Evolutionary conservation across 2,888 invertebrate species (phyloP).

Genomic region (Tipula helvola): DNA sequence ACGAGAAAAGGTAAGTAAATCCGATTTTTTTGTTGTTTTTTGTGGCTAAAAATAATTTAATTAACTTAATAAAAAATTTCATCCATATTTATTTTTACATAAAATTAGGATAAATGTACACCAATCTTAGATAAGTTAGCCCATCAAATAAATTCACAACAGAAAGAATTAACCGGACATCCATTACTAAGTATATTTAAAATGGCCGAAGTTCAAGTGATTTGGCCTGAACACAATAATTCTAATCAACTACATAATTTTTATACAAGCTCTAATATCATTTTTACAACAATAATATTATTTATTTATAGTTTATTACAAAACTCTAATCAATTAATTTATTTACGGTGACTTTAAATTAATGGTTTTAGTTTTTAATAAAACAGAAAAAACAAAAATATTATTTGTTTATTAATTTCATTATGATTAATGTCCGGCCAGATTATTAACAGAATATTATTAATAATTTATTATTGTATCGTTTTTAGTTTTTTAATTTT

Average conservation of each 20-base stretch:
- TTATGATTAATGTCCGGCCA: neutral
- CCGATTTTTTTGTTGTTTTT: neutral
- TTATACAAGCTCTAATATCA: neutral
- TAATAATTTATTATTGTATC: neutral
- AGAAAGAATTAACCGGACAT: slow-evolving; percentile 76
- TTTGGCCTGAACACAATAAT: slow-evolving; percentile 45
- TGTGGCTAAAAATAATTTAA: neutral
- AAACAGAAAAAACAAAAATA: neutral
- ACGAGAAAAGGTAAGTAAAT: slow-evolving; percentile 53
- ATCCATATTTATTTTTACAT: neutral
- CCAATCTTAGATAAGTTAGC: slow-evolving; percentile 68
- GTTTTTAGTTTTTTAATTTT: neutral
- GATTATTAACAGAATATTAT: neutral
- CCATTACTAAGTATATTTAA: slow-evolving; percentile 81
- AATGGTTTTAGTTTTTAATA: neutral
- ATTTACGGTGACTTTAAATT: slow-evolving; percentile 10
- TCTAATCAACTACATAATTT: neutral
- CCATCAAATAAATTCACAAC: slow-evolving; percentile 71
- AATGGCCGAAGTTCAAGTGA: slow-evolving; percentile 82
- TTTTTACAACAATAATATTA: neutral
- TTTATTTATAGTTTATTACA: neutral
- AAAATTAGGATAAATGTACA: slow-evolving; percentile 41
- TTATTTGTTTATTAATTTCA: neutral
- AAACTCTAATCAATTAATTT: neutral
- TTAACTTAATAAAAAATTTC: neutral